A percentile compares a stretch with the other conserved stretches of the same genome.
Conservation (phyloP, 1,140 invertebrate species). For the Pemphigus obesinymphae region DNA sequence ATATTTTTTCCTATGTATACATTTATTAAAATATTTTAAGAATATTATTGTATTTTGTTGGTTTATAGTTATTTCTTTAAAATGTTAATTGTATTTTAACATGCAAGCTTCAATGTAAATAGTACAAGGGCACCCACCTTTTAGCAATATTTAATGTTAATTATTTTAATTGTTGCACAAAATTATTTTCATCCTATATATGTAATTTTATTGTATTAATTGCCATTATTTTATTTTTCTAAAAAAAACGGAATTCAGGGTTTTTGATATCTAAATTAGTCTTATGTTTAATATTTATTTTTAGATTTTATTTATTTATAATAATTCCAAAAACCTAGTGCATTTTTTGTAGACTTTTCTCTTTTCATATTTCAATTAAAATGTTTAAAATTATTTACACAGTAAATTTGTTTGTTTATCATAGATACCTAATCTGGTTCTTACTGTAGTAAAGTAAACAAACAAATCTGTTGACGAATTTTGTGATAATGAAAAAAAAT, state of each 20-base stretch:
- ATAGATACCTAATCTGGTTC: background rate
- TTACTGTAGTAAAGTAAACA: background rate
- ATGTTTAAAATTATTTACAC: background rate
- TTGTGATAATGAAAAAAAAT: background rate
- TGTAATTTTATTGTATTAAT: background rate
- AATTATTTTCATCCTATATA: background rate
- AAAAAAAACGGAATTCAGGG: slow-evolving; percentile 6
- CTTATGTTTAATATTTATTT: background rate
- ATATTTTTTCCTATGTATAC: background rate
- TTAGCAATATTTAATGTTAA: background rate
- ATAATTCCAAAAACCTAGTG: background rate
- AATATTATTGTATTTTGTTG: background rate
- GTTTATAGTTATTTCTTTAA: background rate
- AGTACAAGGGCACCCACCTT: background rate
- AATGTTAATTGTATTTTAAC: background rate
- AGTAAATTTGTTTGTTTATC: background rate
- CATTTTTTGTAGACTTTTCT: background rate
- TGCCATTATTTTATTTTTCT: background rate
- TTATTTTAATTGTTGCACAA: background rate
- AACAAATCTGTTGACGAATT: background rate
- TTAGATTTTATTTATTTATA: background rate
- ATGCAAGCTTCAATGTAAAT: background rate
- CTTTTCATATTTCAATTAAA: background rate
- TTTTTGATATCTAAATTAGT: slow-evolving; percentile 6
- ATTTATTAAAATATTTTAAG: background rate